Evolutionary conservation across 2,888 invertebrate genomes (phyloP).

Genomic region (Sphecodes monilicornis): DNA sequence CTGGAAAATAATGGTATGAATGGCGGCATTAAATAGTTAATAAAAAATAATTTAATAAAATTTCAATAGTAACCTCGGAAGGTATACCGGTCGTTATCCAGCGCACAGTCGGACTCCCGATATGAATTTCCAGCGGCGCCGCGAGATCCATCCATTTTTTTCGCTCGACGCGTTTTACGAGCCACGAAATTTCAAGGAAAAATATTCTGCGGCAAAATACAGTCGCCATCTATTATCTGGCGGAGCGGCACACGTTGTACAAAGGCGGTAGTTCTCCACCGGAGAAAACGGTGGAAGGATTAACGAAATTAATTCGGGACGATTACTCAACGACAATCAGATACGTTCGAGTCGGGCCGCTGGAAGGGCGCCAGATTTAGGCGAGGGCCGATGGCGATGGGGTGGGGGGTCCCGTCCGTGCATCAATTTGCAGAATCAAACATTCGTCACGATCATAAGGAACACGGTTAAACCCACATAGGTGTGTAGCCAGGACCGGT

Average conservation of each 20-base stretch:
- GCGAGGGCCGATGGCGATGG: not conserved
- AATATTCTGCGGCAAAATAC: slow-evolving; percentile 12
- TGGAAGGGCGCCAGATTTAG: slow-evolving; percentile 12
- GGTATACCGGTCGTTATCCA: not conserved
- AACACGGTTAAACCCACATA: slow-evolving; percentile 48
- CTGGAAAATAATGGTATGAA: not conserved
- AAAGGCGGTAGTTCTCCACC: not conserved
- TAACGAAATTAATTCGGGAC: slow-evolving; percentile 14
- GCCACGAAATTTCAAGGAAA: not conserved
- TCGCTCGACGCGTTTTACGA: not conserved
- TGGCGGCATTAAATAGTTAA: too few species aligned
- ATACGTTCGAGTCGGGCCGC: not conserved
- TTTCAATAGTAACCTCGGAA: not conserved
- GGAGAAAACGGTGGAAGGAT: slow-evolving; percentile 10
- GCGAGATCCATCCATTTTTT: slow-evolving; percentile 3
- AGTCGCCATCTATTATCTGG: not conserved
- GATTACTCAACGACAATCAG: not conserved
- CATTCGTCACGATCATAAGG: slow-evolving; percentile 41
- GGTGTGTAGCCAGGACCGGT: slow-evolving; percentile 18
- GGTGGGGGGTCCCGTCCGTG: slow-evolving; percentile 13
- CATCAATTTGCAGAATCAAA: slow-evolving; percentile 37
- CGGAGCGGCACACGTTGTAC: not conserved
- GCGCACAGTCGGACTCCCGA: not conserved
- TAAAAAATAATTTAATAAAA: not conserved
- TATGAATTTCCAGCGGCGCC: not conserved